Evolutionary conservation across 2,888 invertebrate genomes (phyloP).

Genomic region (Tuberolachnus salignus): DNA sequence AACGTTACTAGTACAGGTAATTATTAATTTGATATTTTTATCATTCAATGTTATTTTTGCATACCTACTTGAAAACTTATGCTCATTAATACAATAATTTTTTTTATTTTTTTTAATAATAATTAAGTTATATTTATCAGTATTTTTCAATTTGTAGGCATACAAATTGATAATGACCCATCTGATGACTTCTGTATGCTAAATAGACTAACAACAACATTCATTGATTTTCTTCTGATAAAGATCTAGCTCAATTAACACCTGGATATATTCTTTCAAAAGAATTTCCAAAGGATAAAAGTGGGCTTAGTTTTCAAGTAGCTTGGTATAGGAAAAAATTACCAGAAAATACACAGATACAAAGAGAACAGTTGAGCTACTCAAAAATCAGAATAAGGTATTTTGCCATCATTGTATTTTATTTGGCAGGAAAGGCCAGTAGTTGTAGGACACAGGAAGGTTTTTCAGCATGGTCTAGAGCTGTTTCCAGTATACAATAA

Average conservation of each 20-base stretch:
- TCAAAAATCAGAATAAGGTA: constrained; percentile 16
- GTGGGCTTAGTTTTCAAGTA: constrained; percentile 1
- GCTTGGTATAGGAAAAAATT: constrained; percentile 16
- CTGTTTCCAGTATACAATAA: constrained; percentile 15
- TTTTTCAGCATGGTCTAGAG: constrained; percentile 18
- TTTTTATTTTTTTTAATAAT: too few species aligned
- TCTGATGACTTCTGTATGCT: constrained; percentile 20
- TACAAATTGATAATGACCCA: neutral
- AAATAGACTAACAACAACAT: neutral
- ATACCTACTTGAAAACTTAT: neutral
- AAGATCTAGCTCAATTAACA: constrained; percentile 10
- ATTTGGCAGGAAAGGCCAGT: constrained; percentile 18
- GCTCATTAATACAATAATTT: neutral
- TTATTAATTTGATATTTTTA: neutral
- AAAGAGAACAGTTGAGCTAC: constrained; percentile 11
- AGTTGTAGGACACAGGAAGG: constrained; percentile 12
- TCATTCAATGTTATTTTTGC: neutral
- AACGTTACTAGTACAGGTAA: constrained; percentile 1
- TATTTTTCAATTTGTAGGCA: neutral
- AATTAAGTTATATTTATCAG: constrained; percentile 8
- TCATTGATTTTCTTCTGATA: constrained; percentile 7
- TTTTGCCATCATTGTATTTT: constrained; percentile 16
- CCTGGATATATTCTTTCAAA: constrained; percentile 9
- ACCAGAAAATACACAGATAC: constrained; percentile 10
- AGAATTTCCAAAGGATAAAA: constrained; percentile 21